Conservation (phyloP, 2,888 invertebrate species). For the Polymixis flavicincta region DNA sequence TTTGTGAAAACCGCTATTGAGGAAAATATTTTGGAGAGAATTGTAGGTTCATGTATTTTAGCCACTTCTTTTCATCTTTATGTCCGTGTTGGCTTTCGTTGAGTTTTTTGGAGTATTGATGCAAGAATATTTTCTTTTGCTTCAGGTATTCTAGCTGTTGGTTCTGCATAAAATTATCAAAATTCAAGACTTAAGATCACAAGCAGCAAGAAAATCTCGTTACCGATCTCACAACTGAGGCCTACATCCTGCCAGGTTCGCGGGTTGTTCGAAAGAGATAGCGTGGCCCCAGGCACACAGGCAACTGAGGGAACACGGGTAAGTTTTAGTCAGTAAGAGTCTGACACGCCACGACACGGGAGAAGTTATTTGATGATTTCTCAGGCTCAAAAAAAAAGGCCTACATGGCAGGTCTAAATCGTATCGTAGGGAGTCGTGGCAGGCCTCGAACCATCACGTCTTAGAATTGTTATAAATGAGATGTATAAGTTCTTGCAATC, state of each 20-base stretch:
- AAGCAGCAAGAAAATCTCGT: neutral
- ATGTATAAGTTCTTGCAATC: neutral
- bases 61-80: slow-evolving; percentile 35
- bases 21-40: slow-evolving; percentile 50
- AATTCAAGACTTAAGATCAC: neutral
- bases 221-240: neutral
- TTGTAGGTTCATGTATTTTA: slow-evolving; percentile 30
- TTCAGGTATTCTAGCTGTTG: neutral
- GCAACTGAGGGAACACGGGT: too few relatives aligned
- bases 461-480: neutral
- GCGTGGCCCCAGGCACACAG: too few relatives aligned
- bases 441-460: neutral
- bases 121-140: neutral
- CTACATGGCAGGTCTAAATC: neutral
- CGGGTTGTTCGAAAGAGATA: too few relatives aligned
- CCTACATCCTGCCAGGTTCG: too few relatives aligned
- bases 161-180: neutral
- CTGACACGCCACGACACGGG: too few relatives aligned
- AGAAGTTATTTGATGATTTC: too few relatives aligned
- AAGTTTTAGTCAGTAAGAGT: too few relatives aligned
- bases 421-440: neutral
- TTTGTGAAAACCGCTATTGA: slow-evolving; percentile 64
- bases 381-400: too few relatives aligned
- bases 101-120: neutral
- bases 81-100: neutral